Evolutionary conservation across 2,888 invertebrate genomes (phyloP), one percentile per base, ranked within the genome.

Genomic region (Aspidiotus rigidus): DNA sequence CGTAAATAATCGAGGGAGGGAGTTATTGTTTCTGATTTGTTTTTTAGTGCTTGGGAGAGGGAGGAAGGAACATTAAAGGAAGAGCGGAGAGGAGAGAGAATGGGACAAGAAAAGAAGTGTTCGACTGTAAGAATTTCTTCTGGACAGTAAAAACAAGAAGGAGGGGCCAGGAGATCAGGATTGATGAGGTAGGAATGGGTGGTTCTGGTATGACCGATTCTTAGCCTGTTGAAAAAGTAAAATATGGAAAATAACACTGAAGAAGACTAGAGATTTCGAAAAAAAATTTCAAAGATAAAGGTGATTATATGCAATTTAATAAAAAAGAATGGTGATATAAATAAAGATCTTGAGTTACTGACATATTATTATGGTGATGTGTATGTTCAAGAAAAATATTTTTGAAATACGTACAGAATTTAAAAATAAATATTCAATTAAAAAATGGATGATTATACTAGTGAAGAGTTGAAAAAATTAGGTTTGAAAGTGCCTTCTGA

Each of bases 291-390:
- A 10, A 44, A 44, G 49, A 44, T 11, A 44, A 44, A 44, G 49
- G 49, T 44, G 49, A 44, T 44, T 44, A 44, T 44, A 44, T 11
- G 11, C 49, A 44, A 44, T 44, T 44, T 44, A 44, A 44, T 44
- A 44, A 11, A 44, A 44, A 44, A 11, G 49, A 44, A 44, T 44
- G 49, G 49, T 44, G 49, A 44, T 44, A 44, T 44, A 44, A 44
- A 44, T 44, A 44, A 44, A 44, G 49, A 44, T 44, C 49, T 44
- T 44, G 49, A 44, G 49, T 44, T 44, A 44, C 49, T 44, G 49
- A 44, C 49, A 44, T 44, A 44, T 44, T 8, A 44, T 44, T n/a
- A n/a, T n/a, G 49, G 49, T 44, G 49, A 44, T 44, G 49, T 10
- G 49, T 44, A 44, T 44, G n/a, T n/a, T n/a, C n/a, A n/a, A n/a